phyloP scores from a whole-genome alignment of 92 coral and sea anemone genomes.

The Paramuricea clavata region DNA sequence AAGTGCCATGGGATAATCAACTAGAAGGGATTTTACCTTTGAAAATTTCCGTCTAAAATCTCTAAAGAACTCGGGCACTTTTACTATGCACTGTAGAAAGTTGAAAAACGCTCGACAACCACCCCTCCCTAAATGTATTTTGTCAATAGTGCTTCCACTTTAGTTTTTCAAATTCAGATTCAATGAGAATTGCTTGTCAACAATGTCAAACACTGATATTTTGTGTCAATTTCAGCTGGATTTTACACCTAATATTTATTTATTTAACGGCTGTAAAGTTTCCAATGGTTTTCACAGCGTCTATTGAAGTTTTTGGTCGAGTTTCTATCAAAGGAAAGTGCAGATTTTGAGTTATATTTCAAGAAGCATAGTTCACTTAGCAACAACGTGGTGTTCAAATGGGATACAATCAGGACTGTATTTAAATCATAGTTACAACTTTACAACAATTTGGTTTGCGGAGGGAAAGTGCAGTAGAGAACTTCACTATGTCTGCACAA shows the following conservation, averaged over 20 bases:
- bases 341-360: not conserved
- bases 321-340: not conserved
- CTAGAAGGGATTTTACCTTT: no score
- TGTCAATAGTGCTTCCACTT: slow-evolving; percentile 1
- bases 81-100: not conserved
- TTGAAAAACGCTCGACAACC: not conserved
- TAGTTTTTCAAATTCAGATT: not conserved
- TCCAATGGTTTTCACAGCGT: not conserved
- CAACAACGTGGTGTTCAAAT: not conserved
- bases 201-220: not conserved
- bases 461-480: not conserved
- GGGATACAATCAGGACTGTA: not conserved
- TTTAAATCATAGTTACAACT: not conserved
- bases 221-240: not conserved
- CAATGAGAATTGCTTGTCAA: not conserved
- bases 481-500: slow-evolving; percentile 27
- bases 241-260: not conserved
- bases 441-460: not conserved
- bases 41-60: not conserved
- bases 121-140: not conserved
- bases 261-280: not conserved
- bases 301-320: not conserved
- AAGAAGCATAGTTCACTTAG: not conserved
- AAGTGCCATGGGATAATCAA: not conserved
- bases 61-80: not conserved